A percentile compares a stretch with the other conserved stretches of the same genome.
These are phyloP conservation scores for Echeneis naucrates DNA, from an alignment of 2,797 vertebrate species.

Conservation along the genomic window DNA sequence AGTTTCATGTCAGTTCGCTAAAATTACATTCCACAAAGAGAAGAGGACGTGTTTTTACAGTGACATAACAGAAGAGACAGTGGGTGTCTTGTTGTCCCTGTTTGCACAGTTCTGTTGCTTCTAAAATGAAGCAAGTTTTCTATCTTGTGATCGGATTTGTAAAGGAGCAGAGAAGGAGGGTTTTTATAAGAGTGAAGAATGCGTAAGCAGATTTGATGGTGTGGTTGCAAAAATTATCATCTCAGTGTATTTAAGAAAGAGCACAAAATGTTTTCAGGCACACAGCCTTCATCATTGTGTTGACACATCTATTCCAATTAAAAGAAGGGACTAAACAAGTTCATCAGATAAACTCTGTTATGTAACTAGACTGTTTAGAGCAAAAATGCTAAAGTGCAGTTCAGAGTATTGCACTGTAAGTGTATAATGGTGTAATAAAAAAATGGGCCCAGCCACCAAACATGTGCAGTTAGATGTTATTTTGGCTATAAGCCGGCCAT, in stretches of 20 bases:
- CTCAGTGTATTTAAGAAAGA: neutral
- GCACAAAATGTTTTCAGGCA: neutral
- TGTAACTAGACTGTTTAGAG: slow-evolving; percentile 5
- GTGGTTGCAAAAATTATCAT: neutral
- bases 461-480: slow-evolving; percentile 21
- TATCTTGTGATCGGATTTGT: neutral
- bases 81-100: neutral
- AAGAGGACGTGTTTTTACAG: neutral
- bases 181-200: neutral
- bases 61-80: slow-evolving; percentile 11
- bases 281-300: neutral
- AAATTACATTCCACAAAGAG: neutral
- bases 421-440: slow-evolving; percentile 7
- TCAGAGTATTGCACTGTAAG: neutral
- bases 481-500: slow-evolving; percentile 23
- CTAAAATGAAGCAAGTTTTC: neutral
- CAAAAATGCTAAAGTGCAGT: slow-evolving; percentile 1
- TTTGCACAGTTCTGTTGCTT: slow-evolving; percentile 8
- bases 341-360: neutral
- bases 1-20: neutral
- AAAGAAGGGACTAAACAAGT: slow-evolving; percentile 14
- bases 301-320: neutral
- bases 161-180: neutral
- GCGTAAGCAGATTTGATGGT: neutral
- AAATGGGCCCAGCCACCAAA: slow-evolving; percentile 5